A percentile compares a stretch with the other conserved stretches of the same genome.
Conservation (phyloP, 2,797 vertebrate species). For the Leptatherina wallacei region DNA sequence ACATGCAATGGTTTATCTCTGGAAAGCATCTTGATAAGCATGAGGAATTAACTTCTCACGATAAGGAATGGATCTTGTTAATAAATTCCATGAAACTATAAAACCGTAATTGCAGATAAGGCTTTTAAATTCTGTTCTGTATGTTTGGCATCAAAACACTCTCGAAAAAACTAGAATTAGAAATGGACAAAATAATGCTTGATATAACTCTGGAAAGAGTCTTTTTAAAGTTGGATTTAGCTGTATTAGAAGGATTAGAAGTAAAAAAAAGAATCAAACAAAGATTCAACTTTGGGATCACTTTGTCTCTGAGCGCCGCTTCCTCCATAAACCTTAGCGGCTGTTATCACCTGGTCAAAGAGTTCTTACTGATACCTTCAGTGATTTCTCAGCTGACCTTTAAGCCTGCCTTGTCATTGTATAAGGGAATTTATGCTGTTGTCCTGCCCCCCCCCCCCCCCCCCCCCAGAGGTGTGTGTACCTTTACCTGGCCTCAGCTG, state of each 20-base stretch:
- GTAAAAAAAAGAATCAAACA: not conserved
- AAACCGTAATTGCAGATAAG: conserved; percentile 8
- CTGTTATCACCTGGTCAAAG: conserved; percentile 48
- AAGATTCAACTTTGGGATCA: not conserved
- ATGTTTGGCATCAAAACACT: too few species aligned
- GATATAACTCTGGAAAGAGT: not conserved
- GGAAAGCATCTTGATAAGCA: conserved; percentile 23
- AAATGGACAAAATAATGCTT: too few species aligned
- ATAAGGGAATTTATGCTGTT: conserved; percentile 6
- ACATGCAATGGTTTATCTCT: not conserved
- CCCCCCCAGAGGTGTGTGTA: conserved; percentile 38
- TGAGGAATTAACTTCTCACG: not conserved
- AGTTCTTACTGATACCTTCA: conserved; percentile 9
- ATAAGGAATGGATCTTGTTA: not conserved
- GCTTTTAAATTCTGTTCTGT: not conserved
- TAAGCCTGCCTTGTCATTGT: conserved; percentile 31
- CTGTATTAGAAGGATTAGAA: too few species aligned
- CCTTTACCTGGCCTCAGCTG: conserved; percentile 69
- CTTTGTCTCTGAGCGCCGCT: not conserved
- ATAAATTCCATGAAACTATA: not conserved
- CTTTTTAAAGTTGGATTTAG: not conserved
- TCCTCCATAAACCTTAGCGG: not conserved
- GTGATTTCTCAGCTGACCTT: conserved; percentile 28
- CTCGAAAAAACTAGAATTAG: too few species aligned
- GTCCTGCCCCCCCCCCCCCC: too few species aligned